A percentile compares a stretch with the other conserved stretches of the same genome.
phyloP scores from a whole-genome alignment of 2,888 invertebrate genomes.

The Epinotia brunnichana region DNA sequence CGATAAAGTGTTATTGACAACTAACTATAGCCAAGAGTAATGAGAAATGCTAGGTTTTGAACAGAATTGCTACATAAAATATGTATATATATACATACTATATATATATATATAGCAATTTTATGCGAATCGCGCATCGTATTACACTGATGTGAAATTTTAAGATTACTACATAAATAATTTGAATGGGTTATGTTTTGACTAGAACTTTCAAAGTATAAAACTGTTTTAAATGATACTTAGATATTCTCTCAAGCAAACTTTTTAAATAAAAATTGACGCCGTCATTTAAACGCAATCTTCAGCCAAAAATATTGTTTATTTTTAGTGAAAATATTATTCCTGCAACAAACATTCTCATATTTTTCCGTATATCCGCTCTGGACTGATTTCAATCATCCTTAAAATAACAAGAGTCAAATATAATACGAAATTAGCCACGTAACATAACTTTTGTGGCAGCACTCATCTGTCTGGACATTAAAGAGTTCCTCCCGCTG shows the following conservation, averaged over 20 bases:
- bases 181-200: no score
- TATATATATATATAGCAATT: no score
- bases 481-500: conserved; percentile 46
- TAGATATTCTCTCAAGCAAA: background rate
- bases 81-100: no score
- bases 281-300: conserved; percentile 21
- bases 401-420: conserved; percentile 35
- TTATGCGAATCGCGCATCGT: no score
- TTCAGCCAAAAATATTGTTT: conserved; percentile 33
- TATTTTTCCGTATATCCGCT: conserved; percentile 36
- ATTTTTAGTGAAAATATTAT: conserved; percentile 35
- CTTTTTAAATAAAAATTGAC: conserved; percentile 22
- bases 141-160: no score
- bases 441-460: conserved; percentile 39
- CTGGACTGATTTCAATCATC: conserved; percentile 36
- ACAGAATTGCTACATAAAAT: no score
- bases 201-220: no score
- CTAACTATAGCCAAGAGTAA: conserved; percentile 1
- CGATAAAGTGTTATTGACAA: conserved; percentile 31
- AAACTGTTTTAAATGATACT: background rate
- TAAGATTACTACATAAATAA: no score
- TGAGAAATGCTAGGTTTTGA: background rate
- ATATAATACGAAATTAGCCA: conserved; percentile 31
- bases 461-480: conserved; percentile 51
- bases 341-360: conserved; percentile 36